Conservation (phyloP, 1,140 invertebrate genomes). For the Ceratoteleas bidentatus region DNA sequence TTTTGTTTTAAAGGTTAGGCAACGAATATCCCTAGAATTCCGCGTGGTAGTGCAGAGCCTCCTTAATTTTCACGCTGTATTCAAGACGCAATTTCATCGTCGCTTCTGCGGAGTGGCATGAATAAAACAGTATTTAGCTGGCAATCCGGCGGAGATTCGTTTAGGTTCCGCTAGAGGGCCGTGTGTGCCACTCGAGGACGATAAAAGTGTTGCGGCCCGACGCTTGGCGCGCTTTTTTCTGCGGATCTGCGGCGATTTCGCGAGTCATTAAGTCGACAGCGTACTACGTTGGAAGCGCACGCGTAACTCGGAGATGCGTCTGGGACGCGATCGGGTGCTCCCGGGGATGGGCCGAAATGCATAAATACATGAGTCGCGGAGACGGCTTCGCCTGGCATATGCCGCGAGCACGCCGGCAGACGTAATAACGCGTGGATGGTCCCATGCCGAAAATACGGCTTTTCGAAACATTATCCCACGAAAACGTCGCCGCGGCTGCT, state of each 20-base stretch:
- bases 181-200: background rate
- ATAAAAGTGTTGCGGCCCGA: too few relatives aligned
- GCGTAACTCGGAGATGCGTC: slow-evolving; percentile 1
- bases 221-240: too few relatives aligned
- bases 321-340: slow-evolving; percentile 65
- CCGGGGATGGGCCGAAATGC: slow-evolving; percentile 73
- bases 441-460: slow-evolving; percentile 74
- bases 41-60: too few relatives aligned
- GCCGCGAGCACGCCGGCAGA: slow-evolving; percentile 70
- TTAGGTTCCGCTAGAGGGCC: background rate
- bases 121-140: slow-evolving; percentile 21
- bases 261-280: too few relatives aligned
- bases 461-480: slow-evolving; percentile 73
- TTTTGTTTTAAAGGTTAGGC: too few relatives aligned
- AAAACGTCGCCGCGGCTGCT: slow-evolving; percentile 66
- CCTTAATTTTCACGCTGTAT: slow-evolving; percentile 10
- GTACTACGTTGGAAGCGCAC: slow-evolving; percentile 9
- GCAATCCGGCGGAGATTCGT: background rate
- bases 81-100: slow-evolving; percentile 5
- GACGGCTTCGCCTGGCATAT: slow-evolving; percentile 74
- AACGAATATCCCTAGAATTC: too few relatives aligned
- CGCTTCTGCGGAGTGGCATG: slow-evolving; percentile 4
- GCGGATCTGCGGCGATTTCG: too few relatives aligned
- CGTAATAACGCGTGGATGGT: slow-evolving; percentile 76
- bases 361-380: slow-evolving; percentile 79